Conservation (phyloP, 2,113 vertebrate genomes). For the Oryzias curvinotus region DNA sequence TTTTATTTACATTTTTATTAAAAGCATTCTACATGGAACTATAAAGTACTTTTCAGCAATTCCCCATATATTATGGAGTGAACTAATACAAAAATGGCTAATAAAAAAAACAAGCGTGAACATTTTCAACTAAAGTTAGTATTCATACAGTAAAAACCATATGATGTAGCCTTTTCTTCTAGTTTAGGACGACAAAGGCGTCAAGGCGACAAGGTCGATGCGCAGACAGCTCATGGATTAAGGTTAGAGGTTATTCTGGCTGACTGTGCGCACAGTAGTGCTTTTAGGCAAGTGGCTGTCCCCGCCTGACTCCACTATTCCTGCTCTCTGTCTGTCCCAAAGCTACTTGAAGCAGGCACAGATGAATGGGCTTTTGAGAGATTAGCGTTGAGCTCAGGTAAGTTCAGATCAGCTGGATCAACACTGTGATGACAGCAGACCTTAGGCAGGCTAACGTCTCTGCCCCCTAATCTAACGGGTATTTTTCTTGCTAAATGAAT, state of each 20-base stretch:
- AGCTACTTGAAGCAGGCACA: conserved; percentile 41
- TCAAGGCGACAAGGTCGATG: too few relatives aligned
- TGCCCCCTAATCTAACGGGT: background rate
- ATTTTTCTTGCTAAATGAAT: background rate
- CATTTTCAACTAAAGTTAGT: conserved; percentile 4
- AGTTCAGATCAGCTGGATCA: conserved; percentile 43
- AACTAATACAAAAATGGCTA: conserved; percentile 3
- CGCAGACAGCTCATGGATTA: conserved; percentile 40
- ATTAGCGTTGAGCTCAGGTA: conserved; percentile 43
- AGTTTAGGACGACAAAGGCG: conserved; percentile 1
- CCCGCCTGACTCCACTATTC: conserved; percentile 41
- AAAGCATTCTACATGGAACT: conserved; percentile 48
- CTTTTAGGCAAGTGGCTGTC: conserved; percentile 50
- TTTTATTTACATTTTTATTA: conserved; percentile 51
- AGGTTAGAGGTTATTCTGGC: conserved; percentile 51
- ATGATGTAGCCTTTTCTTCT: background rate
- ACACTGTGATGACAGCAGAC: conserved; percentile 31
- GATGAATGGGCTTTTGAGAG: conserved; percentile 31
- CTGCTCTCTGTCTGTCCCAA: conserved; percentile 30
- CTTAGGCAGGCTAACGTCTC: conserved; percentile 7
- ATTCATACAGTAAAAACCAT: conserved; percentile 3
- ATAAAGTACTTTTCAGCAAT: conserved; percentile 74
- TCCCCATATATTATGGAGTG: conserved; percentile 18
- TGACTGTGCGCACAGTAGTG: conserved; percentile 23
- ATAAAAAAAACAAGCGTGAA: background rate